These are phyloP conservation scores for Toxostoma redivivum DNA, from an alignment of 2,113 vertebrate genomes.

Conservation along the genomic window DNA sequence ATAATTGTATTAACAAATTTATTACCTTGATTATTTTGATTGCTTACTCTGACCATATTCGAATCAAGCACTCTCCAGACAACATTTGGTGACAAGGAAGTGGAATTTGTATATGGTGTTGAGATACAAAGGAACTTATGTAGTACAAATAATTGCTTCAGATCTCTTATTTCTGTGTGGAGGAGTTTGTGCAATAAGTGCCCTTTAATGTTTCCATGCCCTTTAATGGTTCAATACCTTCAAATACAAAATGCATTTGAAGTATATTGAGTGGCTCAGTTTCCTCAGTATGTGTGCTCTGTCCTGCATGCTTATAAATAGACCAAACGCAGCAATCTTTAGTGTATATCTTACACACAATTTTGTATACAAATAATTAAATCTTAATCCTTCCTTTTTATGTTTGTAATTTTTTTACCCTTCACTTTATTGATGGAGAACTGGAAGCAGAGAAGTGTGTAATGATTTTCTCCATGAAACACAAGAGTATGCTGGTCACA, in stretches of 20 bases:
- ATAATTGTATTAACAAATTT: background rate
- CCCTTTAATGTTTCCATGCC: background rate
- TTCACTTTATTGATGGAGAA: background rate
- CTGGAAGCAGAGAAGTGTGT: background rate
- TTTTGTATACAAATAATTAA: background rate
- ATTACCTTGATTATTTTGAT: background rate
- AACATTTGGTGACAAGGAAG: background rate
- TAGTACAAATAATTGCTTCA: background rate
- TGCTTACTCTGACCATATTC: background rate
- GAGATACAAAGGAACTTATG: background rate
- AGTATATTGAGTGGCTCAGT: background rate
- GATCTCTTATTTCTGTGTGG: background rate
- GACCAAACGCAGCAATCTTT: background rate
- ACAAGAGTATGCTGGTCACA: background rate
- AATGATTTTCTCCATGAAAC: background rate
- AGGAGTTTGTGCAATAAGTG: background rate
- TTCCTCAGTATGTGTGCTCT: background rate
- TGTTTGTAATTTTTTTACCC: background rate
- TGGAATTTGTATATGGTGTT: background rate
- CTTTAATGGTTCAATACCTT: background rate
- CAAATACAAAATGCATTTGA: background rate
- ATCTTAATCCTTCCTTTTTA: background rate
- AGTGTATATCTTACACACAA: background rate
- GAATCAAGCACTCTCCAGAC: background rate
- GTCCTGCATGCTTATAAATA: background rate